Conservation (phyloP, 2,888 invertebrate genomes). For the Ochropleura leucogaster region DNA sequence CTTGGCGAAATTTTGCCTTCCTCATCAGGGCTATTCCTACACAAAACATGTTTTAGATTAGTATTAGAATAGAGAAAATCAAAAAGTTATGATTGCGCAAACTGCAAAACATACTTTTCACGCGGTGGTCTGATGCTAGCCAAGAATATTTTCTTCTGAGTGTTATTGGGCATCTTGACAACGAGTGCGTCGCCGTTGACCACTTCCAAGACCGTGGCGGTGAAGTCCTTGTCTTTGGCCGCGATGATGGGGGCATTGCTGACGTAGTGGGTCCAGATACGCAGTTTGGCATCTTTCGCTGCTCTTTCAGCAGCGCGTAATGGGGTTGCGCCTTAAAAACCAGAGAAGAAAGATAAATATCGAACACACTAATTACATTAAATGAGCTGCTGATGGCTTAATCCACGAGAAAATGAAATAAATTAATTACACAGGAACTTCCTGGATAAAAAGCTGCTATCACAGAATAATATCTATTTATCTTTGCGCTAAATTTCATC, state of each 20-base stretch:
- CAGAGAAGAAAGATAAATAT: conserved; percentile 2
- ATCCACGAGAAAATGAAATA: not conserved
- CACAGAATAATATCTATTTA: no score
- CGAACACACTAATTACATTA: not conserved
- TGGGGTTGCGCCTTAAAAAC: conserved; percentile 92
- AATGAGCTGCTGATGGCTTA: not conserved
- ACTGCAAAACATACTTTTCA: conserved; percentile 88
- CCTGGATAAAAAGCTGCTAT: no score
- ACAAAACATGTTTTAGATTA: conserved; percentile 18
- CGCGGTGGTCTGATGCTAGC: conserved; percentile 98
- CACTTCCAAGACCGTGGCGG: conserved; percentile 96
- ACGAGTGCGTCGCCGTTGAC: conserved; percentile 98
- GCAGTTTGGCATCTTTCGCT: conserved; percentile 96
- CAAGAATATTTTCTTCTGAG: conserved; percentile 97
- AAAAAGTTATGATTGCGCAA: not conserved
- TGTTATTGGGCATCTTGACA: conserved; percentile 94
- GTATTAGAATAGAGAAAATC: conserved; percentile 24
- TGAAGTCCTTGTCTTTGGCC: conserved; percentile 95
- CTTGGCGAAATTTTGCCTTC: conserved; percentile 93
- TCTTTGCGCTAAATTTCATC: no score
- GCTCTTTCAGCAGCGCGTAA: conserved; percentile 95
- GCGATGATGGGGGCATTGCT: conserved; percentile 93
- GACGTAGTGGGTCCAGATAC: conserved; percentile 98
- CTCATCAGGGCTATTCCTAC: conserved; percentile 90
- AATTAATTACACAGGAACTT: no score